A percentile compares a stretch with the other conserved stretches of the same genome.
These are phyloP conservation scores for Stratiomys singularior DNA, from an alignment of 2,888 invertebrate species.

Conservation along the genomic window DNA sequence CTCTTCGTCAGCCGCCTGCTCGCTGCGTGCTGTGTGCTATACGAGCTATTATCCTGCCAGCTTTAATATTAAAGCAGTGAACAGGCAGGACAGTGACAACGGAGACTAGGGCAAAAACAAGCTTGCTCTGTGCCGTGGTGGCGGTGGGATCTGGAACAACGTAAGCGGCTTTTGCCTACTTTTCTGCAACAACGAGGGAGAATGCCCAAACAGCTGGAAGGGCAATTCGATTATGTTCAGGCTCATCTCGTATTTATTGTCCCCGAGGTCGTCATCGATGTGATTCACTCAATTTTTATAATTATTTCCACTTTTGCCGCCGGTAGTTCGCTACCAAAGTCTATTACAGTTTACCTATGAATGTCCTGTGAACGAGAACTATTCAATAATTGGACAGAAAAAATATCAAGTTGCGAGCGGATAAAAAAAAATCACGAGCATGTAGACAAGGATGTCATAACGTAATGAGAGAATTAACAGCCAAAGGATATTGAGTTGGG, in stretches of 20 bases:
- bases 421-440: neutral
- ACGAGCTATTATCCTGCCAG: neutral
- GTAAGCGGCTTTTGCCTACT: conserved; percentile 3
- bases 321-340: neutral
- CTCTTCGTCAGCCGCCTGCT: neutral
- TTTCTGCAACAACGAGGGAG: neutral
- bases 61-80: conserved; percentile 44
- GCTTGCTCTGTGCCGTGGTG: neutral
- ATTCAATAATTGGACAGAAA: conserved; percentile 27
- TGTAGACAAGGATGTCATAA: neutral
- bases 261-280: conserved; percentile 33
- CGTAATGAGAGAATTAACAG: neutral
- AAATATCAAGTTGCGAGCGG: neutral
- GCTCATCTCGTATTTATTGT: conserved; percentile 37
- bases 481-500: conserved; percentile 6
- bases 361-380: conserved; percentile 2
- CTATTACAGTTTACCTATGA: neutral
- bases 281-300: conserved; percentile 49
- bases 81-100: conserved; percentile 31
- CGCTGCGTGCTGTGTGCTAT: neutral
- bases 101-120: conserved; percentile 21
- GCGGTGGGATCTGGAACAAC: neutral
- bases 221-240: conserved; percentile 39
- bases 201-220: conserved; percentile 41
- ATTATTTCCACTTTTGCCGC: conserved; percentile 48